phyloP scores from a whole-genome alignment of 2,888 invertebrate genomes.

The Eudasyphora cyanicolor region DNA sequence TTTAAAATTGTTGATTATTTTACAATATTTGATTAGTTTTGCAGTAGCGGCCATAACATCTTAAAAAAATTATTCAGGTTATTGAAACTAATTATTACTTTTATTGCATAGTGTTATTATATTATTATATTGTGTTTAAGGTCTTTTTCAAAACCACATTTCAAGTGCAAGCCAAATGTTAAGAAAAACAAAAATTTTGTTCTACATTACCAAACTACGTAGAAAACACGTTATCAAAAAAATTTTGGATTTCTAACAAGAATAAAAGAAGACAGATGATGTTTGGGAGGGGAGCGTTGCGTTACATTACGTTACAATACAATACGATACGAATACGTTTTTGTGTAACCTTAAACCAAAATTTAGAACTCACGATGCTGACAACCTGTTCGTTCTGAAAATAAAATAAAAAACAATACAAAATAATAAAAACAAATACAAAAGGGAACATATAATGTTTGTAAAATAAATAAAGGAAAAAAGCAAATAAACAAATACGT shows the following conservation, averaged over 20 bases:
- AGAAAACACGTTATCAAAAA: neutral
- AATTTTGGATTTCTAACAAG: neutral
- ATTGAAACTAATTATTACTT: too few relatives aligned
- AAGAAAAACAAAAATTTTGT: neutral
- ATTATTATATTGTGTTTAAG: too few relatives aligned
- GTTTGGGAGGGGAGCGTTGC: too few relatives aligned
- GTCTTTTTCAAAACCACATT: too few relatives aligned
- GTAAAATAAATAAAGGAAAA: conserved; percentile 48
- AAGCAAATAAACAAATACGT: conserved; percentile 17
- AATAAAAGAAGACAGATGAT: neutral
- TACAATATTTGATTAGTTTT: too few relatives aligned
- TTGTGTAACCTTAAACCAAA: conserved; percentile 61
- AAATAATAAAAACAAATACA: conserved; percentile 68
- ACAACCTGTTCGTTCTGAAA: conserved; percentile 80
- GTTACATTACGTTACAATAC: too few relatives aligned
- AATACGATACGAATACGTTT: conserved; percentile 42
- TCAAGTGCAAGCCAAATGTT: neutral
- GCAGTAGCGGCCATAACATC: too few relatives aligned
- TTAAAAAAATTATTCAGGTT: too few relatives aligned
- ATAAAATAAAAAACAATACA: conserved; percentile 72
- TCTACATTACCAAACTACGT: neutral
- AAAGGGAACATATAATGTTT: conserved; percentile 49
- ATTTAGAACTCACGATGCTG: conserved; percentile 79
- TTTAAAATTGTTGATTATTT: too few relatives aligned
- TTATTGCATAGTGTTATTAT: too few relatives aligned